Base-by-base conservation (phyloP, 2,888 invertebrate genomes). In the Drosophila rubida region DNA sequence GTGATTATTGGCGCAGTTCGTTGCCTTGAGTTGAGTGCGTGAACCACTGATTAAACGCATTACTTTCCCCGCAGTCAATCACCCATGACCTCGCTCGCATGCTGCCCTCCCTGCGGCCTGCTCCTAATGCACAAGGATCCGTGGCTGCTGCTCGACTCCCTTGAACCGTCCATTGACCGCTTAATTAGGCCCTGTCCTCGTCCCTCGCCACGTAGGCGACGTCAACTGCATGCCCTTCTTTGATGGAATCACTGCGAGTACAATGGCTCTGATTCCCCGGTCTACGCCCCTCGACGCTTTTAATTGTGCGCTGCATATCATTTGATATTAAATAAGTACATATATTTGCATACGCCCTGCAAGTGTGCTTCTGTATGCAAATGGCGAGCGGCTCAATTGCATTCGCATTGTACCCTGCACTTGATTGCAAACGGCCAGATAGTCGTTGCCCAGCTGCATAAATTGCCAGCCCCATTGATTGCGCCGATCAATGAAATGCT, bases 281-380 rank as follows among this genome's bases (percentile, higher is more conserved):
- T 73, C 71, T 78, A 64, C 78, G 63, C 71, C 81, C 74, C 59
- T 87, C 76, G 66, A 69, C 69, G 54, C 51, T 84, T 86, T 87
- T 83, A 87, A 87, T 87, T 83, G 79, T 77, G 72, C 65, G 49
- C 63, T 69, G 87, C 79, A 81, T 87, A 85, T 84, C 60, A 87
- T 84, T 83, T 78, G 67, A 84, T 78, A 84, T 85, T 67, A 69
- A 83, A 71, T 67, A 67, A 66, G 61, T 64, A 54, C 13, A 14
- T 5, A 46, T 58, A 22, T 8, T 23, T 25, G 7, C 37, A 30
- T 35, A 32, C 32, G 11, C 14, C n/a, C 32, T n/a, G 4, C n/a
- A 3, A 9, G 30, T 11, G 3, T 14, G 35, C 35, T 14, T 8
- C 13, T 6, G 35, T 37, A 37, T 37, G 35, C 14, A 37, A 37